Base-by-base conservation (phyloP, 2,797 vertebrate species). In the Netta rufina region DNA sequence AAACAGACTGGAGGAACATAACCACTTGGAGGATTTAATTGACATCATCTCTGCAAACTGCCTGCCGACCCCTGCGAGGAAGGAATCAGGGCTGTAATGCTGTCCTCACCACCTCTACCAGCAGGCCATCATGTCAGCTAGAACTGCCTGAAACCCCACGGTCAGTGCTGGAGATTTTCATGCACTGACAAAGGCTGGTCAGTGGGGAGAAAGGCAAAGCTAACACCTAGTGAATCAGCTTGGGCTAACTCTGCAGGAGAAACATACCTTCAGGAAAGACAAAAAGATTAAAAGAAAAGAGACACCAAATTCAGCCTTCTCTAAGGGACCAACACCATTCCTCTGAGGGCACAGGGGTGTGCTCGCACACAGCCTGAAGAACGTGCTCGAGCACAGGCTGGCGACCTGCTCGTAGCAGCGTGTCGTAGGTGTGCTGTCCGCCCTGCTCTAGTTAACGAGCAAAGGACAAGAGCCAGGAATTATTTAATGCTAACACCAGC, bases 401-500 rank as follows among this genome's bases (percentile, higher is more conserved):
- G 73, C 70, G 18, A 83, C 54, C 83, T 91, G 86, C 65, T 47
- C 54, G 4, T 13, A 3, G 0, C 2, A 11, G 41, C 27, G 36
- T 53, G 36, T 21, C 84, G 38, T 2, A 21, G 49, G 24, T 6
- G 25, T 53, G 33, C 56, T n/a, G 28, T 25, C 62, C n/a, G 75
- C 45, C 38, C 13, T 2, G 0, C 2, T 32, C 28, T 30, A 39
- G 12, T 53, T 58, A 38, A 73, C 6, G 47, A 84, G 84, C 69
- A 74, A 69, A 83, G 58, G 32, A 36, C 65, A 71, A 39, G 78
- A 80, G 58, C 30, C 62, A 94, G 72, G 41, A 86, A 56, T 60
- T 60, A 67, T 53, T 89, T 76, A 9, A 76, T 36, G 45, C 17
- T 53, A 18, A 62, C 11, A 73, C 36, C 74, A 66, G 69, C 64